Evolutionary conservation across 1,140 invertebrate genomes (phyloP).

Genomic region (Reticulitermes speratus): DNA sequence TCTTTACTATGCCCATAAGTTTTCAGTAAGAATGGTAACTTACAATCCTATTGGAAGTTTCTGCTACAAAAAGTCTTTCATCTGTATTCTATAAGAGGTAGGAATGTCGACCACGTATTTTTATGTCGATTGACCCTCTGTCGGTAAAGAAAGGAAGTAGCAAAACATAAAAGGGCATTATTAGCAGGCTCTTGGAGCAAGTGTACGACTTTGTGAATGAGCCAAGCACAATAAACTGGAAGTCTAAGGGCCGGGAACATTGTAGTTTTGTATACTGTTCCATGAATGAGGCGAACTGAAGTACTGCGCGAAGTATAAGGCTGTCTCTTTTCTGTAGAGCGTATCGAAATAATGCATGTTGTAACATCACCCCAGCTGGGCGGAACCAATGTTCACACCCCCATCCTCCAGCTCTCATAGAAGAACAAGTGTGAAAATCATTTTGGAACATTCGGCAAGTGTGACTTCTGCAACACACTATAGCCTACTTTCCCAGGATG

Average conservation of each 20-base stretch:
- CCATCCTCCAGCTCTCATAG: not conserved
- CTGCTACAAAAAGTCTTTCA: not conserved
- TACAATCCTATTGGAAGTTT: not conserved
- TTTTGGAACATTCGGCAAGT: not conserved
- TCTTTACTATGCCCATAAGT: too few species aligned
- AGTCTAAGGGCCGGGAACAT: not conserved
- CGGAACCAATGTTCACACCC: slow-evolving; percentile 7
- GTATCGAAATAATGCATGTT: not conserved
- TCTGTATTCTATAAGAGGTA: not conserved
- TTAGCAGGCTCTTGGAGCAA: not conserved
- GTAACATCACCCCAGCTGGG: not conserved
- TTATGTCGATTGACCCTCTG: not conserved
- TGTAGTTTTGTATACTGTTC: not conserved
- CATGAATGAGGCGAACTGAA: not conserved
- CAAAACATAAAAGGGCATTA: not conserved
- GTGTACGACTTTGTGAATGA: slow-evolving; percentile 4
- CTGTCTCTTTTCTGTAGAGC: not conserved
- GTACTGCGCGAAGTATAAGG: not conserved
- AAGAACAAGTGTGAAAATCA: not conserved
- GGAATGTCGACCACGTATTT: not conserved
- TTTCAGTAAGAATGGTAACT: not conserved
- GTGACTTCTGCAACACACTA: not conserved
- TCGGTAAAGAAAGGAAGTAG: not conserved
- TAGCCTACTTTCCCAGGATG: not conserved
- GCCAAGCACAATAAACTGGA: not conserved